phyloP scores from a whole-genome alignment of 2,113 vertebrate genomes.

The Columba janthina region DNA sequence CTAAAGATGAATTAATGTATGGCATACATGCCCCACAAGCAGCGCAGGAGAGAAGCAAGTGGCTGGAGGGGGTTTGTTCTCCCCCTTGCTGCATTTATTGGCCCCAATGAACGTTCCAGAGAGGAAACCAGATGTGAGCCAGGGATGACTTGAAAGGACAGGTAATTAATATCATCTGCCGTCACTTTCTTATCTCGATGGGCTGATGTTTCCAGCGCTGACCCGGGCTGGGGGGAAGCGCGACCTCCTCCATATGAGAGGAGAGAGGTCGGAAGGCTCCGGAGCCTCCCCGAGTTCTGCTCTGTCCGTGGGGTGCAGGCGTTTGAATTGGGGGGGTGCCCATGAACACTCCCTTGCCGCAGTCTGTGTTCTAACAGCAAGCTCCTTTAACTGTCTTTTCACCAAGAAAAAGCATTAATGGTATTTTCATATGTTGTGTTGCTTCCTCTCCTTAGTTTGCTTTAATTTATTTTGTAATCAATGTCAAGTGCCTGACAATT shows the following conservation, averaged over 20 bases:
- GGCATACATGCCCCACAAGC: not conserved
- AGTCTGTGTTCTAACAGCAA: not conserved
- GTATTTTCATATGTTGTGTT: not conserved
- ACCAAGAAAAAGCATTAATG: not conserved
- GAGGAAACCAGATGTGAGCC: slow-evolving; percentile 81
- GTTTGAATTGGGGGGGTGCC: not conserved
- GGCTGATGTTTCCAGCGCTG: slow-evolving; percentile 63
- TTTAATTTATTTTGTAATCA: not conserved
- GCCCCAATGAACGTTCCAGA: slow-evolving; percentile 70
- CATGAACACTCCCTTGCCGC: not conserved
- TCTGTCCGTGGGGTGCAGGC: slow-evolving; percentile 11
- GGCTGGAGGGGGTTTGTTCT: slow-evolving; percentile 14
- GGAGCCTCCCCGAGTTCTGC: not conserved
- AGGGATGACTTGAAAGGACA: slow-evolving; percentile 77
- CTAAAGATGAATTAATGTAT: not conserved
- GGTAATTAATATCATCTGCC: slow-evolving; percentile 84
- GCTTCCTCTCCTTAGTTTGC: not conserved
- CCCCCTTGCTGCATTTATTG: slow-evolving; percentile 74
- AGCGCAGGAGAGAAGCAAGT: not conserved
- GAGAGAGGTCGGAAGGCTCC: slow-evolving; percentile 44
- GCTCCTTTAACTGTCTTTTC: not conserved
- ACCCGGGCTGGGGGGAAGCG: slow-evolving; percentile 63
- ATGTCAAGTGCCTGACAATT: not conserved
- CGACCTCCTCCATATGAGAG: slow-evolving; percentile 62
- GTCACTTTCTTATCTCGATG: slow-evolving; percentile 81